Conservation (phyloP, 2,888 invertebrate genomes). For the Drosophila limbata region DNA sequence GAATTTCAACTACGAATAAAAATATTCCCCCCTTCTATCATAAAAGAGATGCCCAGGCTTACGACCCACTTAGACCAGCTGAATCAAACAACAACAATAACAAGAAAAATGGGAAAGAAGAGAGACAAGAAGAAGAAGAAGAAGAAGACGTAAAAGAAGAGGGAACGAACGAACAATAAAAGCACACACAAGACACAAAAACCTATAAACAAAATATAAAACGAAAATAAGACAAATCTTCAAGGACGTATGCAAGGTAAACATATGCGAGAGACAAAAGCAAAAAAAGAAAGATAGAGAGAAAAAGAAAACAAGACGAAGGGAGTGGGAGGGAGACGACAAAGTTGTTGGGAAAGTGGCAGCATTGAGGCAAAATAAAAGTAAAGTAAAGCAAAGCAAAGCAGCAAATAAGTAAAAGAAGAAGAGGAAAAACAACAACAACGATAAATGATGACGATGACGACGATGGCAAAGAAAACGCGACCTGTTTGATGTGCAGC, state of each 20-base stretch:
- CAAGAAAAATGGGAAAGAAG: slow-evolving; percentile 27
- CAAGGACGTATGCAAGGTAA: slow-evolving; percentile 81
- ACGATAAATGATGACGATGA: slow-evolving; percentile 38
- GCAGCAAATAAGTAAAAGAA: slow-evolving; percentile 75
- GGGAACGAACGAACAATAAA: slow-evolving; percentile 17
- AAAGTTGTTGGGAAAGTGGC: slow-evolving; percentile 39
- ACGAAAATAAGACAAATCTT: slow-evolving; percentile 72
- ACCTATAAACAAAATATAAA: slow-evolving; percentile 65
- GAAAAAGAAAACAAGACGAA: slow-evolving; percentile 12
- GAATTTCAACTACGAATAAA: slow-evolving; percentile 50
- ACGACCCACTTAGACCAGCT: slow-evolving; percentile 55
- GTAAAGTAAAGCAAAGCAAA: slow-evolving; percentile 29
- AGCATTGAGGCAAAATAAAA: slow-evolving; percentile 21
- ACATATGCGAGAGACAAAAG: slow-evolving; percentile 70
- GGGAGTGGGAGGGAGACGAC: slow-evolving; percentile 16
- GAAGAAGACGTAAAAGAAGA: slow-evolving; percentile 6
- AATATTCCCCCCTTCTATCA: background rate
- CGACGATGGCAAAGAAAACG: slow-evolving; percentile 71
- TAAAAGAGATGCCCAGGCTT: slow-evolving; percentile 16
- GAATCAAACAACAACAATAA: slow-evolving; percentile 12
- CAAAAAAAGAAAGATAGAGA: slow-evolving; percentile 16
- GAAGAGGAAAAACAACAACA: slow-evolving; percentile 47
- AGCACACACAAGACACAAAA: slow-evolving; percentile 34
- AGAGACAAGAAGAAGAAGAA: slow-evolving; percentile 4
- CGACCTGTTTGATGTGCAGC: slow-evolving; percentile 73